phyloP scores from a whole-genome alignment of 1,140 invertebrate species.

The Anthonomus grandis region DNA sequence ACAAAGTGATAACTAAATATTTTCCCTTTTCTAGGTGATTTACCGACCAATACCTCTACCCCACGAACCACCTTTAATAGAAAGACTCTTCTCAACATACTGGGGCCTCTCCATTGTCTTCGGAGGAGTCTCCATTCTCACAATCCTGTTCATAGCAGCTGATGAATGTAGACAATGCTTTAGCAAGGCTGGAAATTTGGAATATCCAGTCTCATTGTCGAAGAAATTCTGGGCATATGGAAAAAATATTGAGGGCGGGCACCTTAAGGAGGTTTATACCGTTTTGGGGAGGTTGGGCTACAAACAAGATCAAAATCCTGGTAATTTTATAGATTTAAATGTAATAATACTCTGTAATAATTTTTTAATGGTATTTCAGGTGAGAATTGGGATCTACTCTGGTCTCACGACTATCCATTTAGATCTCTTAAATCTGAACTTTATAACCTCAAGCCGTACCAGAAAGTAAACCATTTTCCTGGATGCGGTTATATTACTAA shows the following conservation, averaged over 20 bases:
- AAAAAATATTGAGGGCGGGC: slow-evolving; percentile 57
- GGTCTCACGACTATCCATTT: slow-evolving; percentile 94
- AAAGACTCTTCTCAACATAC: slow-evolving; percentile 12
- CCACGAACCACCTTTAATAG: neutral
- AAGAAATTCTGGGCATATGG: slow-evolving; percentile 55
- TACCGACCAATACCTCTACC: too few species aligned
- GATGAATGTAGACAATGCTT: slow-evolving; percentile 38
- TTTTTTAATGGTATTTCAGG: slow-evolving; percentile 27
- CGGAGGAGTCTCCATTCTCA: slow-evolving; percentile 30
- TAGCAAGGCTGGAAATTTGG: slow-evolving; percentile 2
- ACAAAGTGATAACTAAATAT: too few species aligned
- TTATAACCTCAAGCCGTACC: slow-evolving; percentile 64
- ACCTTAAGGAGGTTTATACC: slow-evolving; percentile 75
- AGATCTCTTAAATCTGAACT: slow-evolving; percentile 57
- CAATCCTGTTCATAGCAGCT: slow-evolving; percentile 34
- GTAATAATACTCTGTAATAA: neutral
- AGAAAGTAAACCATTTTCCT: slow-evolving; percentile 92
- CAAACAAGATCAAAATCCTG: slow-evolving; percentile 54
- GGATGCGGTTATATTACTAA: slow-evolving; percentile 93
- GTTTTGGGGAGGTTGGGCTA: slow-evolving; percentile 74
- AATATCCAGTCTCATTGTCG: neutral
- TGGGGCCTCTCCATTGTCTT: slow-evolving; percentile 24
- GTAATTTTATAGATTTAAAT: neutral
- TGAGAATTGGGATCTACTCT: slow-evolving; percentile 81
- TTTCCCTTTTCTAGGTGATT: too few species aligned